Base-by-base conservation (phyloP, 2,113 vertebrate genomes). In the Phyllostomus discolor region DNA sequence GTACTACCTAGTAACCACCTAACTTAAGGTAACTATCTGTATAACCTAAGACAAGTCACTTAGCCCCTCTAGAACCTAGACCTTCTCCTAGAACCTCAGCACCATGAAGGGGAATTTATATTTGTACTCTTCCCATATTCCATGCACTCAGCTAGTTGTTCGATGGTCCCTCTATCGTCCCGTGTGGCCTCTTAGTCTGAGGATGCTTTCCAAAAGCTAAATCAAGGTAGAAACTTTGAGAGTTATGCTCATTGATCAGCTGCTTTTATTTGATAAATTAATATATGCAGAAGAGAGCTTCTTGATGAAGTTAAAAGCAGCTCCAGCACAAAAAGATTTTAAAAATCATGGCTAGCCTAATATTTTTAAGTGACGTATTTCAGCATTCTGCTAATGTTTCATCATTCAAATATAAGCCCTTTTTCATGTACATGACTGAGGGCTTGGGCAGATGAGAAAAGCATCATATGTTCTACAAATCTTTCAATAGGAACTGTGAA, bases 331-430 rank as follows among this genome's bases (percentile, higher is more conserved):
- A 70, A 52, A 83, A 59, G 66, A 54, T 90, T 79, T 82, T 3
- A 31, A 92, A 88, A 92, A 81, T 48, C 46, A 94, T 87, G 72
- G 33, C 59, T 96, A 88, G 67, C 52, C 88, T 82, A 87, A 85
- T 95, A 86, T 96, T 94, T 95, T 90, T 79, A 85, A 95, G 91
- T 91, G 96, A 79, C 94, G 83, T 57, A 92, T 94, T 96, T 94
- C 85, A 82, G 73, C 93, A 93, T 96, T 97, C 93, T 97, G 95
- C 50, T 95, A 97, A 90, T 94, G 95, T 97, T 93, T 94, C 78
- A 92, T 81, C 38, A 69, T 67, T 82, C 78, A 94, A 94, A 82
- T 92, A 94, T 84, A 85, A 92, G 85, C 78, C 76, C 59, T 48
- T 95, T 89, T 92, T 50, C 92, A 85, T 94, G 88, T 94, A 95